Percentiles rank a stretch among this genome's conserved stretches.
These are phyloP conservation scores for Rhagophthalmus giganteus DNA, from an alignment of 2,888 invertebrate genomes.

Conservation along the genomic window DNA sequence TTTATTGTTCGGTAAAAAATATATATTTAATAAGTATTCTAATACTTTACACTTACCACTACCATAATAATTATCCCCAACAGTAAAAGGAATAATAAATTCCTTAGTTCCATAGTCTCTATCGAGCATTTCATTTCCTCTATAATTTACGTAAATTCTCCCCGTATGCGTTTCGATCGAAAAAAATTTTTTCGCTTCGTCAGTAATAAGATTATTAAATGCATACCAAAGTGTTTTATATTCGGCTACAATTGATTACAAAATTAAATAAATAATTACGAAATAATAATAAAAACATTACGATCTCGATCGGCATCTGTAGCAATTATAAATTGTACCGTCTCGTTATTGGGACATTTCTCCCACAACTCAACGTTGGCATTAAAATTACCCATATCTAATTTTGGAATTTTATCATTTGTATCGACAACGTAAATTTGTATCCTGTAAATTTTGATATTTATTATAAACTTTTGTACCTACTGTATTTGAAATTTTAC, in stretches of 20 bases:
- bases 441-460: no score
- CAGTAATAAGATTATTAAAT: slow-evolving; percentile 33
- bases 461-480: no score
- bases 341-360: slow-evolving; percentile 54
- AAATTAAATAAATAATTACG: not conserved
- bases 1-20: no score
- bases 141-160: slow-evolving; percentile 55
- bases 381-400: slow-evolving; percentile 30
- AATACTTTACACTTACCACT: slow-evolving; percentile 48
- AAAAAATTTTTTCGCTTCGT: slow-evolving; percentile 58
- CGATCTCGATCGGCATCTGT: slow-evolving; percentile 64
- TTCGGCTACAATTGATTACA: not conserved
- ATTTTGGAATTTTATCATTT: slow-evolving; percentile 62
- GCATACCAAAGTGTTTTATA: slow-evolving; percentile 10
- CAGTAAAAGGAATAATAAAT: slow-evolving; percentile 57
- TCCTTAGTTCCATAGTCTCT: slow-evolving; percentile 57
- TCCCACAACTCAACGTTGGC: slow-evolving; percentile 54
- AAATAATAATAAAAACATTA: slow-evolving; percentile 48
- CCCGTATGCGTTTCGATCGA: slow-evolving; percentile 58
- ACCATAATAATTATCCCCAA: slow-evolving; percentile 59
- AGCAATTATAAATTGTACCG: slow-evolving; percentile 54
- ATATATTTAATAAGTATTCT: not conserved
- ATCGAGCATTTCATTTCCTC: slow-evolving; percentile 57
- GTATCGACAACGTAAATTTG: slow-evolving; percentile 62
- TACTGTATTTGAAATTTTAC: slow-evolving; percentile 48